phyloP scores from a whole-genome alignment of 2,888 invertebrate genomes.

The Pyrrhosoma nymphula region DNA sequence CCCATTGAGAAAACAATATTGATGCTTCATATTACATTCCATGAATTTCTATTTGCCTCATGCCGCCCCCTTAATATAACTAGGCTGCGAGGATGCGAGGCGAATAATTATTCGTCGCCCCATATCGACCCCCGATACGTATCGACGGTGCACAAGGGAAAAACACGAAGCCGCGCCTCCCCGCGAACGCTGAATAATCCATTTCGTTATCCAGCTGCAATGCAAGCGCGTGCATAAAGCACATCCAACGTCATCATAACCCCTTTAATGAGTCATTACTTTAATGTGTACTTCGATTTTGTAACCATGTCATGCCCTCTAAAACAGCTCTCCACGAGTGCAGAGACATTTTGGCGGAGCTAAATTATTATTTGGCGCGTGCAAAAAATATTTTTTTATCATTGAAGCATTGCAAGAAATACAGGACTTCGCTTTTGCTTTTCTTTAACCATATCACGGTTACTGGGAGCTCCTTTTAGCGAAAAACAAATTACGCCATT shows the following conservation, averaged over 20 bases:
- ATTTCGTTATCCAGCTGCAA: not conserved
- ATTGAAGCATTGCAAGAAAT: not conserved
- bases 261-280: conserved; percentile 1
- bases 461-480: not conserved
- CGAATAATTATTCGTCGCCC: not conserved
- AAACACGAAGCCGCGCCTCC: not conserved
- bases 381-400: not conserved
- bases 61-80: too few species aligned
- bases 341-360: not conserved
- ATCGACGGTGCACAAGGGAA: not conserved
- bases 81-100: not conserved
- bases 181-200: conserved; percentile 16
- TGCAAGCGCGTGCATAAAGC: not conserved
- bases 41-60: too few species aligned
- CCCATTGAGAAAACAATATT: too few species aligned
- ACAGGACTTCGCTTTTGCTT: not conserved
- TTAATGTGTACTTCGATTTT: not conserved
- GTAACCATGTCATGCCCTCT: not conserved
- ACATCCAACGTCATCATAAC: not conserved
- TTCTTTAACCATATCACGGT: not conserved
- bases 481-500: too few species aligned
- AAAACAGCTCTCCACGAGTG: not conserved
- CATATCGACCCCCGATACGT: not conserved
- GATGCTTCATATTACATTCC: too few species aligned
- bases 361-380: not conserved